Percentiles rank a stretch among this genome's conserved stretches.
These are phyloP conservation scores for Garra rufa DNA, from an alignment of 2,113 vertebrate species.

Conservation along the genomic window DNA sequence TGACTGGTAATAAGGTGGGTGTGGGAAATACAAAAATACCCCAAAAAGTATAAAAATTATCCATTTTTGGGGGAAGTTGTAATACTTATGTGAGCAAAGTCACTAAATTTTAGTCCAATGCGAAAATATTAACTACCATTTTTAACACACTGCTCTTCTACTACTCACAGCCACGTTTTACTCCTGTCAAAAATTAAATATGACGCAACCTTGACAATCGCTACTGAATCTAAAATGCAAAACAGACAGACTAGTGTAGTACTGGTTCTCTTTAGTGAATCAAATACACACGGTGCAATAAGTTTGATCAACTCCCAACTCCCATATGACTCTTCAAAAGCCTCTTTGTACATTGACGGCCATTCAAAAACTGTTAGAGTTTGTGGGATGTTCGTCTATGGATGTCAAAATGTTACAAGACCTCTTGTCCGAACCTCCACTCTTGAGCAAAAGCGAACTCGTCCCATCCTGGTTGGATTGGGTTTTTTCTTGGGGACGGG, in stretches of 20 bases:
- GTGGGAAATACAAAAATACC: too few relatives aligned
- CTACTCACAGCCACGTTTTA: neutral
- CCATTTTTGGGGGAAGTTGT: too few relatives aligned
- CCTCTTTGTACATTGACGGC: neutral
- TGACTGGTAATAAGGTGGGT: too few relatives aligned
- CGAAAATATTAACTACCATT: neutral
- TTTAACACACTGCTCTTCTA: neutral
- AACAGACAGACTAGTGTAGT: neutral
- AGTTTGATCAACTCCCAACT: neutral
- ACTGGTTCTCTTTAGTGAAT: neutral
- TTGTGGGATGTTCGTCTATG: neutral
- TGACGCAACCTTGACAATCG: neutral
- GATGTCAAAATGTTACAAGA: neutral
- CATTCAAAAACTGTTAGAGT: neutral
- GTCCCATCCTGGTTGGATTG: conserved; percentile 4
- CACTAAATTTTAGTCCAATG: neutral
- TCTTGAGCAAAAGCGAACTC: conserved; percentile 23
- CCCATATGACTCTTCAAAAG: neutral
- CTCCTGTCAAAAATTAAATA: neutral
- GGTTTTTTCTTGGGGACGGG: neutral
- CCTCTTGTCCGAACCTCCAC: neutral
- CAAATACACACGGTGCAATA: neutral
- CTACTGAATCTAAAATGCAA: neutral
- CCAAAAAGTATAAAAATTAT: too few relatives aligned
- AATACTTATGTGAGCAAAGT: too few relatives aligned